Evolutionary conservation across 2,113 vertebrate species (phyloP).

Genomic region (Theristicus caerulescens): DNA sequence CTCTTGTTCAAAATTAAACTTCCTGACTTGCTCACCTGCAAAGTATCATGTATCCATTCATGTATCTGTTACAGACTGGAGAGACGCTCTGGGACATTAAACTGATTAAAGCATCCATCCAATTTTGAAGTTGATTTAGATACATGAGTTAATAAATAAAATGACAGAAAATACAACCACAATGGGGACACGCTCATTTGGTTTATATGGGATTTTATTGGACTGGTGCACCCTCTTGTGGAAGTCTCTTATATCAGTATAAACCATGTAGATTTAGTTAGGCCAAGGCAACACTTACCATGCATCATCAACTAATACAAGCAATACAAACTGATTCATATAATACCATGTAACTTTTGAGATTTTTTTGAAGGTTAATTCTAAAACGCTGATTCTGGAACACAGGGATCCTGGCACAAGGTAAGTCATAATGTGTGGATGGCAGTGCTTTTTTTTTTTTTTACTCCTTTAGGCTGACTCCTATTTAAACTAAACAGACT

Average conservation of each 20-base stretch:
- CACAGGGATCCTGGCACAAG: not conserved
- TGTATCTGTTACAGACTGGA: not conserved
- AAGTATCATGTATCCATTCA: not conserved
- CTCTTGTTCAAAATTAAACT: not conserved
- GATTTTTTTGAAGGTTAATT: not conserved
- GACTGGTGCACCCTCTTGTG: constrained; percentile 38
- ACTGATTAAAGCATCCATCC: not conserved
- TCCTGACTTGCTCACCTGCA: not conserved
- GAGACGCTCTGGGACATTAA: not conserved
- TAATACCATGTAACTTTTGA: not conserved
- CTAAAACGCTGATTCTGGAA: not conserved
- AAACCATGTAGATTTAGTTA: not conserved
- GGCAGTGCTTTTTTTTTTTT: not conserved
- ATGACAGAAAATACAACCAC: accelerated
- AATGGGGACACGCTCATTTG: not conserved
- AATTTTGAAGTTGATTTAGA: not conserved
- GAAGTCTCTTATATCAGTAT: not conserved
- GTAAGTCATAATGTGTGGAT: not conserved
- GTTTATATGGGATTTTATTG: not conserved
- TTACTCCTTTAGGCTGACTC: not conserved
- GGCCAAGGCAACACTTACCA: not conserved
- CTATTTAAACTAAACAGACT: not conserved
- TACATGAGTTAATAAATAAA: not conserved
- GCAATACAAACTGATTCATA: not conserved
- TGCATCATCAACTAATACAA: accelerated